Evolutionary conservation across 1,140 invertebrate species (phyloP), one percentile per base, ranked within the genome.

Genomic region (Bombus confusus): DNA sequence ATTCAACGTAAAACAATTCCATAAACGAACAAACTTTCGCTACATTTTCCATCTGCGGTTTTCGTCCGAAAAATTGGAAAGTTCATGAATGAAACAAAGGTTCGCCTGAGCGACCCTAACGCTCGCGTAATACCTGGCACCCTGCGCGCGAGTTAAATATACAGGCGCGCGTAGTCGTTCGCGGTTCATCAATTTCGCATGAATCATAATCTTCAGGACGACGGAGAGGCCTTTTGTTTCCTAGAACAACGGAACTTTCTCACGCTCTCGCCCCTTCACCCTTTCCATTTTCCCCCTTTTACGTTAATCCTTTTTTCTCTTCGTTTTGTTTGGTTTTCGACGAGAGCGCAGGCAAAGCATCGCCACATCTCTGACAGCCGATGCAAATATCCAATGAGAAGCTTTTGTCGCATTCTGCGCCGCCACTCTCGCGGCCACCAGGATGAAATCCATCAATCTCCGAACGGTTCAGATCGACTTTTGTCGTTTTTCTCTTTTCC

Each of bases 381-480:
- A 72, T 52, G 69, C 74, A 86, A 79, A 87, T 85, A 62, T 39
- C 59, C 78, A 74, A 75, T 75, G 86, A 79, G 69, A 86, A 89
- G 37, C 66, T 88, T 88, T 68, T 73, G 83, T 34, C 73, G 74
- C 68, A 68, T 66, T 34, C 82, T 73, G 52, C 18, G 18, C 47
- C 18, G 18, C 71, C 62, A 37, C 68, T 59, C 59, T 34, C 34
- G 31, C 41, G 77, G 6, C 22, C 86, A 47, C 22, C 37, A 39
- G 66, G 47, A 57, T 80, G 73, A 86, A 79, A 86, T 72, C 73
- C 78, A 89, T 89, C 88, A 88, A 89, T 89, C 82, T 77, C 52
- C 5, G 13, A 59, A 28, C 62, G 75, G 47, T 57, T 13, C 47
- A 13, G 64, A 86, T 78, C 87, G 75, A 74, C 41, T 84, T 82